These are phyloP conservation scores for Leucophenga maculata DNA, from an alignment of 2,888 invertebrate species.

Conservation along the genomic window DNA sequence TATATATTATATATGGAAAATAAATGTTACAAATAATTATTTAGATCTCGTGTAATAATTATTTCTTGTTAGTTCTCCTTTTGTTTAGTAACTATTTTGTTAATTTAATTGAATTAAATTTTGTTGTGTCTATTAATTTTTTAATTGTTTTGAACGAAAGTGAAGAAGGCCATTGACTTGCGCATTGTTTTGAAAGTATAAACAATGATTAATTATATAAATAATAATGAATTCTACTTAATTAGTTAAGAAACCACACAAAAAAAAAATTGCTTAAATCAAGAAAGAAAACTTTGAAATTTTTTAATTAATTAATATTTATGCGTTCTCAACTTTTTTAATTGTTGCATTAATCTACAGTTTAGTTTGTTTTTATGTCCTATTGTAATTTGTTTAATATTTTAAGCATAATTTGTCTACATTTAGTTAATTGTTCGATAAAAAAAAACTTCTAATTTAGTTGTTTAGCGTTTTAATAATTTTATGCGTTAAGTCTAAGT, in stretches of 20 bases:
- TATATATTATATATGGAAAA: slow-evolving; percentile 30
- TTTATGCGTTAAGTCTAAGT: not conserved
- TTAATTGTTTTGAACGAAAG: not conserved
- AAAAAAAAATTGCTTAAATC: not conserved
- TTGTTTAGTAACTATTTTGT: slow-evolving; percentile 27
- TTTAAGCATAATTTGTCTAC: slow-evolving; percentile 21
- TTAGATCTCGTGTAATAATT: slow-evolving; percentile 54
- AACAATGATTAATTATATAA: not conserved
- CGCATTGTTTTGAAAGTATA: slow-evolving; percentile 42
- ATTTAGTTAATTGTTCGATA: slow-evolving; percentile 19
- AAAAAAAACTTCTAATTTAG: slow-evolving; percentile 14
- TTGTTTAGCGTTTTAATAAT: slow-evolving; percentile 7
- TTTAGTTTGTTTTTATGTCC: slow-evolving; percentile 20
- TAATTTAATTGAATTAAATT: slow-evolving; percentile 6
- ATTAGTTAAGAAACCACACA: not conserved
- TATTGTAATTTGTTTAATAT: slow-evolving; percentile 40
- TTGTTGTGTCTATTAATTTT: slow-evolving; percentile 11
- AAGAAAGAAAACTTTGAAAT: slow-evolving; percentile 8
- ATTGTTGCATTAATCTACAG: slow-evolving; percentile 30
- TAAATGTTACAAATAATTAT: slow-evolving; percentile 44
- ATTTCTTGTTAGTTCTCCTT: slow-evolving; percentile 26
- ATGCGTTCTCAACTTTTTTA: slow-evolving; percentile 19
- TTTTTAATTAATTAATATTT: not conserved
- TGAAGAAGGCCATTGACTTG: slow-evolving; percentile 54
- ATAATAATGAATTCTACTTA: not conserved